Evolutionary conservation across 2,888 invertebrate genomes (phyloP).

Genomic region (Selenia dentaria): DNA sequence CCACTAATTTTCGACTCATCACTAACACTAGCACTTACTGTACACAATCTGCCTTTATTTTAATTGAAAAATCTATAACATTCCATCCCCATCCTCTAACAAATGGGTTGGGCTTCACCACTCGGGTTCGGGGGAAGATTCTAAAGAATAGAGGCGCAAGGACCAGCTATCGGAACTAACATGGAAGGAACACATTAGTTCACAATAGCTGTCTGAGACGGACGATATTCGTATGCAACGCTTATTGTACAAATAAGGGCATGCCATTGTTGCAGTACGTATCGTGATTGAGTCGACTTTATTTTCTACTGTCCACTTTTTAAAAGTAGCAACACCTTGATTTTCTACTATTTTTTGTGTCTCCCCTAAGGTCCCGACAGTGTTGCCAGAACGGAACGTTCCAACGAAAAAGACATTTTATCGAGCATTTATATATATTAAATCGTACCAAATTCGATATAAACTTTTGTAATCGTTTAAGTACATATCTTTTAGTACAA

Average conservation of each 20-base stretch:
- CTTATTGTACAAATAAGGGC: conserved; percentile 83
- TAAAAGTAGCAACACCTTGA: conserved; percentile 43
- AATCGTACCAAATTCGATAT: conserved; percentile 73
- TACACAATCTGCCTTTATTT: conserved; percentile 48
- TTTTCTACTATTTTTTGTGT: conserved; percentile 50
- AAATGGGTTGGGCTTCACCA: conserved; percentile 47
- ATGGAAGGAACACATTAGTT: conserved; percentile 46
- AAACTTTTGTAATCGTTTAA: conserved; percentile 70
- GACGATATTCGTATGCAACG: conserved; percentile 82
- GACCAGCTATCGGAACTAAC: conserved; percentile 21
- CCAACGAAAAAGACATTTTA: conserved; percentile 79
- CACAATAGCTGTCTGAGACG: conserved; percentile 55
- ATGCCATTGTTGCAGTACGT: conserved; percentile 82
- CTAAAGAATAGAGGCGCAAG: conserved; percentile 33
- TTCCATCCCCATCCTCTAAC: conserved; percentile 51
- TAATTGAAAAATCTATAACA: conserved; percentile 66
- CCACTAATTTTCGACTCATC: conserved; percentile 82
- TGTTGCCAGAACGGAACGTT: conserved; percentile 67
- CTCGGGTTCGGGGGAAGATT: conserved; percentile 42
- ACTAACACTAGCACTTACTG: conserved; percentile 68
- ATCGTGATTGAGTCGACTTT: conserved; percentile 78
- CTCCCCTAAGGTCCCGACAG: conserved; percentile 48
- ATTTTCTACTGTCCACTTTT: conserved; percentile 35
- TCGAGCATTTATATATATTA: conserved; percentile 76
- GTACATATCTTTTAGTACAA: conserved; percentile 84